Percentiles rank a stretch among this genome's conserved stretches.
Conservation (phyloP, 2,113 vertebrate species). For the Pycnonotus jocosus region DNA sequence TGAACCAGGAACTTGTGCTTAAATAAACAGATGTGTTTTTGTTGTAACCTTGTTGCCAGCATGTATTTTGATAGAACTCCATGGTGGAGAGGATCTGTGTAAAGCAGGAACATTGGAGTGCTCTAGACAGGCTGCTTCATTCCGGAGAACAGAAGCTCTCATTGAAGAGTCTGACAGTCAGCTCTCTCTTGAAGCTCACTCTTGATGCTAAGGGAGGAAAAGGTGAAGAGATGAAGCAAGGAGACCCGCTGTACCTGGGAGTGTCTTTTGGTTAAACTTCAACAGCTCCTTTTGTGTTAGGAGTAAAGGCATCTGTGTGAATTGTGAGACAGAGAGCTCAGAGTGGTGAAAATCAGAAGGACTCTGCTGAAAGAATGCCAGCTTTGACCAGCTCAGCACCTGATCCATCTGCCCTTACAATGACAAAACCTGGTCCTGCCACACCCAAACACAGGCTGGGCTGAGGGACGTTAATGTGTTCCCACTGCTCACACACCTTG, state of each 20-base stretch:
- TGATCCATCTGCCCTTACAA: background rate
- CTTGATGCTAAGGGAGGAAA: background rate
- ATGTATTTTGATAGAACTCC: background rate
- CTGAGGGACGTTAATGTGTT: background rate
- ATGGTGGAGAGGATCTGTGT: background rate
- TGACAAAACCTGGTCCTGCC: background rate
- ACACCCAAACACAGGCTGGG: background rate
- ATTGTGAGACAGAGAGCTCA: slow-evolving; percentile 8
- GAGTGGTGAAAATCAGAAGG: background rate
- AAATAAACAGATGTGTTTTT: background rate
- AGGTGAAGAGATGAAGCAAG: background rate
- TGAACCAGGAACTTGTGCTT: background rate
- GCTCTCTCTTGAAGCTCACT: background rate
- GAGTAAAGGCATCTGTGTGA: background rate
- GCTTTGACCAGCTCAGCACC: background rate
- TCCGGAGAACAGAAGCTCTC: background rate
- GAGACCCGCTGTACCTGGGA: background rate
- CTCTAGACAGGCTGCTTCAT: background rate
- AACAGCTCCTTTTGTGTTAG: slow-evolving; percentile 12
- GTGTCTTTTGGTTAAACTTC: background rate
- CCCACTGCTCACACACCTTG: background rate
- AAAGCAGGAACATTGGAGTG: background rate
- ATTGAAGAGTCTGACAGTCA: background rate
- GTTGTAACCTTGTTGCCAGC: background rate
- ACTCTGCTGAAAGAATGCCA: background rate